These are phyloP conservation scores for Bombycilla garrulus DNA, from an alignment of 2,113 vertebrate genomes.

Conservation along the genomic window DNA sequence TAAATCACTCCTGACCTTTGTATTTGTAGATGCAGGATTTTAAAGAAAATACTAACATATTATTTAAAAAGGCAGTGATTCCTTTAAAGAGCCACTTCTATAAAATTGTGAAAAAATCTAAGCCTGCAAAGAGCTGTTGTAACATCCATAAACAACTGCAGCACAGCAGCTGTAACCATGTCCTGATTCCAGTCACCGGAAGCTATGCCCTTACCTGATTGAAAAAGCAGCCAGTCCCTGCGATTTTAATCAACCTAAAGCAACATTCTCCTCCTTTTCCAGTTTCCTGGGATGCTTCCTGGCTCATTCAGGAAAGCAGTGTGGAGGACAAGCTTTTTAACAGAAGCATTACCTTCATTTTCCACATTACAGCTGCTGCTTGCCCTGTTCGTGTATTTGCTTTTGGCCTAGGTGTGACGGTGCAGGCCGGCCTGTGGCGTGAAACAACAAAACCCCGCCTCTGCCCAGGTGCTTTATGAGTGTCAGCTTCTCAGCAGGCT, in stretches of 20 bases:
- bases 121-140: background rate
- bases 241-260: background rate
- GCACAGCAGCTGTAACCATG: background rate
- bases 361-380: background rate
- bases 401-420: background rate
- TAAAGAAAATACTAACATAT: background rate
- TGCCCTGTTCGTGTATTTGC: background rate
- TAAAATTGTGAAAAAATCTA: background rate
- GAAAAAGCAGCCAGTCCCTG: conserved; percentile 1
- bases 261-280: background rate
- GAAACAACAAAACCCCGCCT: background rate
- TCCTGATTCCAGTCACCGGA: background rate
- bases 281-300: conserved; percentile 39
- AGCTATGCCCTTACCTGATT: conserved; percentile 36
- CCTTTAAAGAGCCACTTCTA: background rate
- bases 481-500: background rate
- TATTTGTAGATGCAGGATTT: background rate
- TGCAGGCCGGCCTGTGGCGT: background rate
- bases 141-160: background rate
- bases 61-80: background rate
- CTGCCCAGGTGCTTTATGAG: background rate
- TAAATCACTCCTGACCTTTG: background rate
- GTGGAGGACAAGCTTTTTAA: background rate
- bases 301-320: background rate
- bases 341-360: background rate